Conservation (phyloP, 2,888 invertebrate genomes). For the Cyclophora punctaria region DNA sequence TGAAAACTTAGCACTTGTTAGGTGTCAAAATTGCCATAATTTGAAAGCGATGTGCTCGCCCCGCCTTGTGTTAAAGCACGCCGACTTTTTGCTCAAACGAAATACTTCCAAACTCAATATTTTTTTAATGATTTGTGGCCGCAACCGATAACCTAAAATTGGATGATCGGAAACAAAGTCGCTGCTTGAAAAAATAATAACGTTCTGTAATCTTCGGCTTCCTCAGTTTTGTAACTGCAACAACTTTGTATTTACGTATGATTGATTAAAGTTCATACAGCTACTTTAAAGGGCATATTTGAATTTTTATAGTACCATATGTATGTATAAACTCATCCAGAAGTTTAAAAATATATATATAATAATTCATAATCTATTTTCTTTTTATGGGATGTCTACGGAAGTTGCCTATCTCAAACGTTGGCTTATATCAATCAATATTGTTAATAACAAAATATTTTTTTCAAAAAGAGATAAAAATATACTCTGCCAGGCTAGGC, state of each 20-base stretch:
- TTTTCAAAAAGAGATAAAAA: too few relatives aligned
- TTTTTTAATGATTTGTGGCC: slow-evolving; percentile 70
- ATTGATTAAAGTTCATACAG: too few relatives aligned
- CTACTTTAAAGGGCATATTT: too few relatives aligned
- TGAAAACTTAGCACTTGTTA: slow-evolving; percentile 68
- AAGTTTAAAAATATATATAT: too few relatives aligned
- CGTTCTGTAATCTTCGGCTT: slow-evolving; percentile 24
- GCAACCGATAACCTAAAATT: slow-evolving; percentile 66
- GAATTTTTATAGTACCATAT: too few relatives aligned
- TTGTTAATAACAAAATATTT: slow-evolving; percentile 5
- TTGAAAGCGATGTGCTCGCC: slow-evolving; percentile 52
- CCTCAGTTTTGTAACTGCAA: slow-evolving; percentile 18
- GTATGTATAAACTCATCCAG: too few relatives aligned
- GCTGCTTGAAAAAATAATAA: slow-evolving; percentile 65
- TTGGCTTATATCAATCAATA: too few relatives aligned
- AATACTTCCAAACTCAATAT: slow-evolving; percentile 52
- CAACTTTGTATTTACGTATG: too few relatives aligned
- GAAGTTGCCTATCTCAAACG: slow-evolving; percentile 6
- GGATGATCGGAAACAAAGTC: slow-evolving; percentile 59
- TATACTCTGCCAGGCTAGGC: too few relatives aligned
- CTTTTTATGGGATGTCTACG: not conserved
- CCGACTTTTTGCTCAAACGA: slow-evolving; percentile 63
- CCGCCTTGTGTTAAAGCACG: slow-evolving; percentile 59
- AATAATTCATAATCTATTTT: too few relatives aligned
- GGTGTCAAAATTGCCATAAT: slow-evolving; percentile 75